Conservation (phyloP, 1,140 invertebrate species). For the Chironomus striatipennis region DNA sequence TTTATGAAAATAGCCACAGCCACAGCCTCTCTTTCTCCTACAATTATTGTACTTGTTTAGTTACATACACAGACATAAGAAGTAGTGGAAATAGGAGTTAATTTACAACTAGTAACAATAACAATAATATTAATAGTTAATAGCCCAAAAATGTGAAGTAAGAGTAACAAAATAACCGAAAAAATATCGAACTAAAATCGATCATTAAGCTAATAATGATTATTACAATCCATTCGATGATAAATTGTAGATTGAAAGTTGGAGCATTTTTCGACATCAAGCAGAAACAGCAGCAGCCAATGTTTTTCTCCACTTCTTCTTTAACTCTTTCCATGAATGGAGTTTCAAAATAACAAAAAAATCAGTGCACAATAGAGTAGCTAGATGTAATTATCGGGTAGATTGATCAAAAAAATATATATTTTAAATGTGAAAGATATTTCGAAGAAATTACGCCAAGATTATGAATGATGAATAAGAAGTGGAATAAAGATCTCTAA, state of each 20-base stretch:
- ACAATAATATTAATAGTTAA: neutral
- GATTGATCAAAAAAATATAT: conserved; percentile 20
- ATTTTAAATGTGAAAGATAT: neutral
- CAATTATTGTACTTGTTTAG: conserved; percentile 10
- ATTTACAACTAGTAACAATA: neutral
- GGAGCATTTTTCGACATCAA: neutral
- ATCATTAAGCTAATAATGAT: conserved; percentile 23
- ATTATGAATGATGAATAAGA: too few species aligned
- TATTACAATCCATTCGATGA: conserved; percentile 15
- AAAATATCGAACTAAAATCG: conserved; percentile 17
- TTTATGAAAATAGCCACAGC: too few species aligned
- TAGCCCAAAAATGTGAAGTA: neutral
- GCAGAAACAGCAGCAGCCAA: conserved; percentile 4
- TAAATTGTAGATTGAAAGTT: conserved; percentile 1
- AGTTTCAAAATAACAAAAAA: neutral
- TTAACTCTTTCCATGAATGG: neutral
- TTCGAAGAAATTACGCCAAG: neutral
- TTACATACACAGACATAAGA: neutral
- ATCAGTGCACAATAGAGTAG: conserved; percentile 17
- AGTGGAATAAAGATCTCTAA: too few species aligned
- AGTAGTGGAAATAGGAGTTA: neutral
- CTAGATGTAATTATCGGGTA: conserved; percentile 15
- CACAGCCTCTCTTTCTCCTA: neutral
- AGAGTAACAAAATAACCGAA: neutral
- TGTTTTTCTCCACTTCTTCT: neutral